Evolutionary conservation across 1,140 invertebrate species (phyloP), one percentile per base, ranked within the genome.

Genomic region (Papilio helenus): DNA sequence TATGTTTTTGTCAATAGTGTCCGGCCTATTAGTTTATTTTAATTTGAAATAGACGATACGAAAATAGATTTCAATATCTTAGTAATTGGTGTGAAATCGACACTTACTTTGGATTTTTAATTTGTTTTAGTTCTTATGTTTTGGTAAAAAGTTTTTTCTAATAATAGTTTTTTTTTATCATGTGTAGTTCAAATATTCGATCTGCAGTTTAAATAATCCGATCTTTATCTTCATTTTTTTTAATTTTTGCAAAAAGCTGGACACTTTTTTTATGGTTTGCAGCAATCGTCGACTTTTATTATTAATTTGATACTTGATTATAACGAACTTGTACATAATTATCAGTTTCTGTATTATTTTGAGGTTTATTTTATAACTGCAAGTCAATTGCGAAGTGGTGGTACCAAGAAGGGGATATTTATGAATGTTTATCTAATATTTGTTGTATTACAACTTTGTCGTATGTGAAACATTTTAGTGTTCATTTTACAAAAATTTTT

Each of bases 391-490:
- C 61, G 61, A 68, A 68, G 61, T 34, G 61, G 23, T 68, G 7
- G 61, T 26, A 29, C 4, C 61, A 68, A 68, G 61, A 68, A 16
- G 23, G 14, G 23, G 58, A 12, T 68, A 34, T 18, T 68, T 34
- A 26, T 34, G 58, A 61, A 68, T 8, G 4, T 68, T 68, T 68
- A 18, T 34, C 14, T 68, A 68, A 68, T 34, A 9, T 65, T 65
- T 65, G 61, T 68, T 68, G 61, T 68, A 14, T 68, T 68, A 68
- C 26, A 26, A 18, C 61, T 55, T 55, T 55, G 55, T 61, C 55
- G 55, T 61, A 26, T 68, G 3, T 29, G 14, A 61, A 61, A 61
- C 23, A 23, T 26, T 23, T 14, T 16, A 16, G 23, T 65, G 61
- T 65, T 65, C 4, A 16, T 14, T 29, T 29, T 29, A 65, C 23